Evolutionary conservation across 2,113 vertebrate species (phyloP).

Genomic region (Callaeas wilsoni): DNA sequence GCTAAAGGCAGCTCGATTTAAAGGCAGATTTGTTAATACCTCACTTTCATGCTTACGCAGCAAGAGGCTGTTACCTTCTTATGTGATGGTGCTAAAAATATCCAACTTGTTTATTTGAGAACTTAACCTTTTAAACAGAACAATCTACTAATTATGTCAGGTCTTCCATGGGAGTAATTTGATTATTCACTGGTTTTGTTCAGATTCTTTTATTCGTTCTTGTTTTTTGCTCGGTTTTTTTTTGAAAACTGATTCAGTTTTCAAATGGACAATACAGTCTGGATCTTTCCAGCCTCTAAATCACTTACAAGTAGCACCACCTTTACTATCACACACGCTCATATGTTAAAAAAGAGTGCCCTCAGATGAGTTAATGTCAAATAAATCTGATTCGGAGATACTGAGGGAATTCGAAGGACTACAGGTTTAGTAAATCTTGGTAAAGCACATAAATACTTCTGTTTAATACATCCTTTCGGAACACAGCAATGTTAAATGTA

Average conservation of each 20-base stretch:
- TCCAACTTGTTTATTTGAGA: neutral
- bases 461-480: neutral
- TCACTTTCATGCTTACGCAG: neutral
- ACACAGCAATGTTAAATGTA: neutral
- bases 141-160: neutral
- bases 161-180: neutral
- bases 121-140: neutral
- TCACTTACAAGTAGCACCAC: neutral
- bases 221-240: neutral
- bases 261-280: neutral
- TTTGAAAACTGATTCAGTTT: neutral
- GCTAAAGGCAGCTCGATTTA: neutral
- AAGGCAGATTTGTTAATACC: neutral
- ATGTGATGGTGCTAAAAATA: neutral
- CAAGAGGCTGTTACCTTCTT: neutral
- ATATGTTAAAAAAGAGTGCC: neutral
- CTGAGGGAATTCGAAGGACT: neutral
- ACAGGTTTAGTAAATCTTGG: neutral
- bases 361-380: neutral
- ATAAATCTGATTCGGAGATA: neutral
- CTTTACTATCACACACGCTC: neutral
- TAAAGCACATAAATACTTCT: neutral
- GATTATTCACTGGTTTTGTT: neutral
- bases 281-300: neutral
- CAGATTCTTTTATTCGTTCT: neutral